Conservation (phyloP, 1,140 invertebrate genomes). For the Eumeta japonica region DNA sequence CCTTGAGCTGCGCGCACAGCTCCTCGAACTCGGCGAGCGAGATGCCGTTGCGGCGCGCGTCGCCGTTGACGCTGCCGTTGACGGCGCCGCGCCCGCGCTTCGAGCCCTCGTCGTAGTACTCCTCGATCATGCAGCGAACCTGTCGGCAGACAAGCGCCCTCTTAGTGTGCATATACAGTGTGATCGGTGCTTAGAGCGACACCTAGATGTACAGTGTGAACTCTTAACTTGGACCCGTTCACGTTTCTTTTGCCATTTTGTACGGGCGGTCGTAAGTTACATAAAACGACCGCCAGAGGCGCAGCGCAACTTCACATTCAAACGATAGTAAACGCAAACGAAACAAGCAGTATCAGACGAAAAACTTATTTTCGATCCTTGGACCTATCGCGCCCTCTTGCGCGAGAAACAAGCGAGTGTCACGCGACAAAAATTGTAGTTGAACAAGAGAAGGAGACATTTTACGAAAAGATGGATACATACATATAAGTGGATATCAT, state of each 20-base stretch:
- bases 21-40: constrained; percentile 86
- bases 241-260: no score
- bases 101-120: constrained; percentile 70
- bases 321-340: no score
- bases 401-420: no score
- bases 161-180: background rate
- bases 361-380: no score
- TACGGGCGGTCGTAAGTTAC: background rate
- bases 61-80: constrained; percentile 48
- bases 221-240: no score
- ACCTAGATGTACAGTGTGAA: no score
- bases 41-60: constrained; percentile 70
- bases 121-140: constrained; percentile 86
- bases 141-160: constrained; percentile 21
- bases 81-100: constrained; percentile 37
- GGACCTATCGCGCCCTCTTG: no score
- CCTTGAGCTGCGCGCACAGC: constrained; percentile 84
- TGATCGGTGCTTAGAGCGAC: background rate
- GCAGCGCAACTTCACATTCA: background rate
- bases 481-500: no score
- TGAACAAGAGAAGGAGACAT: no score
- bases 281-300: background rate
- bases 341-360: no score
- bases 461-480: no score
- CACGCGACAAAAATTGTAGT: no score